Evolutionary conservation across 2,888 invertebrate genomes (phyloP).

Genomic region (Azorinus chamasolen): DNA sequence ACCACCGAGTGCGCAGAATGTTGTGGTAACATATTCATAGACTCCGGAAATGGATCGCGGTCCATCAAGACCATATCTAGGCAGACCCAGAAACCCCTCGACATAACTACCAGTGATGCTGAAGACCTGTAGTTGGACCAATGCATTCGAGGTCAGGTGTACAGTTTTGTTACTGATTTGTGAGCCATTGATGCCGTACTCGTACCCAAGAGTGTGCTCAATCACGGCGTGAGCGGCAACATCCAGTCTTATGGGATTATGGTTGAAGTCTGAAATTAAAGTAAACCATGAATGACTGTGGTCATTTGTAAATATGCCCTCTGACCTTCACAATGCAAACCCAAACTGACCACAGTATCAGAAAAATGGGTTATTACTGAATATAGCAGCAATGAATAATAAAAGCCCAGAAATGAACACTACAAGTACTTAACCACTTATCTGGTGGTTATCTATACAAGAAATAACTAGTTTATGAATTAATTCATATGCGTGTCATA

Average conservation of each 20-base stretch:
- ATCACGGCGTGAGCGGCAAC: not conserved
- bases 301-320: no score
- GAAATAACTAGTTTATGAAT: no score
- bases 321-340: no score
- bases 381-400: no score
- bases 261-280: not conserved
- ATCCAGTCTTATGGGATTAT: not conserved
- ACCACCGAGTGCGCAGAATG: conserved; percentile 50
- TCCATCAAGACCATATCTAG: conserved; percentile 17
- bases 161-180: conserved; percentile 45
- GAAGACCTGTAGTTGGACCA: conserved; percentile 45
- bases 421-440: no score
- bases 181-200: conserved; percentile 31
- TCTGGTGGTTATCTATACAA: no score
- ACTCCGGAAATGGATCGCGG: not conserved
- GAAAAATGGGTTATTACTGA: no score
- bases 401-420: no score
- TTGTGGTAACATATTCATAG: conserved; percentile 37
- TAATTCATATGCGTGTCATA: no score
- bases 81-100: conserved; percentile 49
- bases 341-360: no score
- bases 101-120: not conserved
- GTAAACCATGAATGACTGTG: no score
- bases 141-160: conserved; percentile 2
- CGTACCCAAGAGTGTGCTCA: not conserved